These are phyloP conservation scores for Orycteropus afer DNA, from an alignment of 2,113 vertebrate genomes.

Conservation along the genomic window DNA sequence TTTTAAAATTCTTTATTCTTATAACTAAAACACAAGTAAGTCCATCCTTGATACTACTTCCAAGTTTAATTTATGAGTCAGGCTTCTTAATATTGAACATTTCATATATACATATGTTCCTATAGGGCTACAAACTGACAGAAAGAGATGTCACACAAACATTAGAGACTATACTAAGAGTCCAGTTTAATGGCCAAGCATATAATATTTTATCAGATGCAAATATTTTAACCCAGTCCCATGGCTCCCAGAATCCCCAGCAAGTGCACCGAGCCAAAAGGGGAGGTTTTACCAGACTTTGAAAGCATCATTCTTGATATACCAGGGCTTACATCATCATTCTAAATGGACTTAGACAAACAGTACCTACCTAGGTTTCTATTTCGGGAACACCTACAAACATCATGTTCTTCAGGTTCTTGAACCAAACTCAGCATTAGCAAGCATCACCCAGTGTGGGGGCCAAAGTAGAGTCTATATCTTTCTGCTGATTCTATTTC, in stretches of 20 bases:
- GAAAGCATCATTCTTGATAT: neutral
- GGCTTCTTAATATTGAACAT: neutral
- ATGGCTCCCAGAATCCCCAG: neutral
- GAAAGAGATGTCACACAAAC: neutral
- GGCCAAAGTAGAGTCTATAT: neutral
- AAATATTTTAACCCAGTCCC: neutral
- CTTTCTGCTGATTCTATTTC: neutral
- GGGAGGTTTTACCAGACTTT: neutral
- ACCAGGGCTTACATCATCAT: neutral
- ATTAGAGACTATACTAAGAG: neutral
- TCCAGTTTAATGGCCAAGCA: slow-evolving; percentile 10
- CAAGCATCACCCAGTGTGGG: neutral
- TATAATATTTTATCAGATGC: slow-evolving; percentile 6
- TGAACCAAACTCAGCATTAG: neutral
- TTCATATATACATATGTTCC: neutral
- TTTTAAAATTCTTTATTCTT: slow-evolving; percentile 36
- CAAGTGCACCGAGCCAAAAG: neutral
- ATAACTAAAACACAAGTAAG: neutral
- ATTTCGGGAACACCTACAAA: neutral
- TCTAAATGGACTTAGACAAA: neutral
- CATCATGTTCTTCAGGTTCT: neutral
- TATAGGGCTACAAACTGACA: neutral
- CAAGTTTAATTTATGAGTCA: neutral
- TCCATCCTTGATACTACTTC: neutral
- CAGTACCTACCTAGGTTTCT: neutral